phyloP scores from a whole-genome alignment of 53 echinoderm and acorn worm genomes.

The Mesocentrotus franciscanus region DNA sequence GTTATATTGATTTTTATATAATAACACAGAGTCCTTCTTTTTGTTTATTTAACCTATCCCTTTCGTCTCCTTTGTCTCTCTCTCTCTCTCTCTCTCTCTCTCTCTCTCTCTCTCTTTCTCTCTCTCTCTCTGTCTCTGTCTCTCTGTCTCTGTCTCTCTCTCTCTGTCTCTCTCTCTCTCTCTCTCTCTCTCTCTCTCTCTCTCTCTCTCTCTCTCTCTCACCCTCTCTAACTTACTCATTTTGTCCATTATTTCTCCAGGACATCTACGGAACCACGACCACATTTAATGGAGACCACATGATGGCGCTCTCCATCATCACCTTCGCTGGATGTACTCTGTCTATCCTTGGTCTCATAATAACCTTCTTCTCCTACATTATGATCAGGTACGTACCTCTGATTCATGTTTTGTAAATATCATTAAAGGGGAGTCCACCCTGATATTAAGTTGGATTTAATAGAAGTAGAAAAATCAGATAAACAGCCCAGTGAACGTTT shows the following conservation, averaged over 20 bases:
- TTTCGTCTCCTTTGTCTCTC: not conserved
- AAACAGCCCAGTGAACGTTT: too few relatives aligned
- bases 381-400: conserved; percentile 77
- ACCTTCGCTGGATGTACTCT: conserved; percentile 81
- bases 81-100: not conserved
- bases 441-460: too few relatives aligned
- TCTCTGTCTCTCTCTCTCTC: too few relatives aligned
- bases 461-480: too few relatives aligned
- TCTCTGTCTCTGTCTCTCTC: not conserved
- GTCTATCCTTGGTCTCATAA: conserved; percentile 78
- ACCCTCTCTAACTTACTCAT: too few relatives aligned
- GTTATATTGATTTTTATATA: too few relatives aligned
- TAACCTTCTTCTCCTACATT: conserved; percentile 80
- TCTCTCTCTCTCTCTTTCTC: not conserved
- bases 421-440: not conserved
- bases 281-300: conserved; percentile 12
- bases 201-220: not conserved
- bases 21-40: too few relatives aligned
- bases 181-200: not conserved
- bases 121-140: not conserved
- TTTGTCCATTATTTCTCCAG: too few relatives aligned
- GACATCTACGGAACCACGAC: conserved; percentile 63
- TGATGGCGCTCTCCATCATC: conserved; percentile 73
- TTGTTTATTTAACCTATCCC: too few relatives aligned
- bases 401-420: not conserved